These are phyloP conservation scores for Parthenolecanium corni DNA, from an alignment of 2,888 invertebrate genomes.

Conservation along the genomic window DNA sequence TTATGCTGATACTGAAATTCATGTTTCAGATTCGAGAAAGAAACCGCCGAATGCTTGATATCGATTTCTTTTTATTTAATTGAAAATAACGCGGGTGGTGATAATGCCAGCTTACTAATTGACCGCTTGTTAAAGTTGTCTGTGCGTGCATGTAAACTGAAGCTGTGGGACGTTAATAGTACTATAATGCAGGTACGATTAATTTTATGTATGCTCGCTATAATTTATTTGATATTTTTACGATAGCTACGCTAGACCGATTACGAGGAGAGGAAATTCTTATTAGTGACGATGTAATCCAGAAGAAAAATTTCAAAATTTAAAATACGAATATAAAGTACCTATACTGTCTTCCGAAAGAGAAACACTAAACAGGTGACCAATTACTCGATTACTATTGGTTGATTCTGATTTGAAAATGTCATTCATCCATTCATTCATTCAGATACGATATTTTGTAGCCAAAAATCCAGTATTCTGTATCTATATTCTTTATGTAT, in stretches of 20 bases:
- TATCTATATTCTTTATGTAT: too few relatives aligned
- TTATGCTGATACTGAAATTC: neutral
- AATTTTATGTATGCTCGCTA: neutral
- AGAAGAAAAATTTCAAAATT: too few relatives aligned
- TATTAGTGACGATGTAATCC: too few relatives aligned
- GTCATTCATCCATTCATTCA: too few relatives aligned
- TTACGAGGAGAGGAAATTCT: too few relatives aligned
- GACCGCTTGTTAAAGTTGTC: slow-evolving; percentile 17
- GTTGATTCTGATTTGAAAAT: too few relatives aligned
- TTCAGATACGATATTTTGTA: too few relatives aligned
- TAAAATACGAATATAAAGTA: too few relatives aligned
- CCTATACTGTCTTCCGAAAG: too few relatives aligned
- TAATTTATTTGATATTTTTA: neutral
- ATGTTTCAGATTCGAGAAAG: slow-evolving; percentile 41
- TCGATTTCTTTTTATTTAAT: slow-evolving; percentile 61
- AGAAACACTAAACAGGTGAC: too few relatives aligned
- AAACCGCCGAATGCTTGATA: slow-evolving; percentile 53
- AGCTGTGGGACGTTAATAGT: slow-evolving; percentile 7
- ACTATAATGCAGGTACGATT: slow-evolving; percentile 19
- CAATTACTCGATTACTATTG: too few relatives aligned
- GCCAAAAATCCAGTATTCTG: too few relatives aligned
- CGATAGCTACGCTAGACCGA: neutral
- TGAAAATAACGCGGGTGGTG: slow-evolving; percentile 44
- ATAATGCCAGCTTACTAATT: slow-evolving; percentile 5
- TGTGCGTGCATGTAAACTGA: slow-evolving; percentile 19